These are phyloP conservation scores for Gopherus flavomarginatus DNA, from an alignment of 2,113 vertebrate genomes.

Conservation along the genomic window DNA sequence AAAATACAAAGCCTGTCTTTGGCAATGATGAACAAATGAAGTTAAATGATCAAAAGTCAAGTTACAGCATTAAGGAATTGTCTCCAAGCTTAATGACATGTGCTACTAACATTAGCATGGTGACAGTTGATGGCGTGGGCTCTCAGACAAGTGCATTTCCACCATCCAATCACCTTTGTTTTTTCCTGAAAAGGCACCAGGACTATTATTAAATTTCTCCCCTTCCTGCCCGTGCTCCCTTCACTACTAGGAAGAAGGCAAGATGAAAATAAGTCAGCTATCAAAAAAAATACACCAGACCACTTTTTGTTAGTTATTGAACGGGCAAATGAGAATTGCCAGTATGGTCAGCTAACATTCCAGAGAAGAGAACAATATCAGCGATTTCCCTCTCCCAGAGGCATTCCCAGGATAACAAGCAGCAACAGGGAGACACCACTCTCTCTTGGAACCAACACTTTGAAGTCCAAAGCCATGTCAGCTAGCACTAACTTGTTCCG, in stretches of 20 bases:
- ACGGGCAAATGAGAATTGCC: neutral
- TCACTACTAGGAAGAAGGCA: neutral
- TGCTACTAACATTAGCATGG: neutral
- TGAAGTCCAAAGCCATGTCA: constrained; percentile 18
- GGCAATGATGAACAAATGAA: neutral
- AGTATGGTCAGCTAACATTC: constrained; percentile 29
- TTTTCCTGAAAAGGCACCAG: neutral
- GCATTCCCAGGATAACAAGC: neutral
- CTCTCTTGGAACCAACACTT: constrained; percentile 31
- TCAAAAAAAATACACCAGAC: neutral
- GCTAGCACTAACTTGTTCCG: neutral
- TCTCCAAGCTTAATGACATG: neutral
- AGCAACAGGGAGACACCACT: neutral
- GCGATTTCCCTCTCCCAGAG: constrained; percentile 34
- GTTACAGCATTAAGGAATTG: neutral
- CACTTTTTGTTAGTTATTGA: constrained; percentile 29
- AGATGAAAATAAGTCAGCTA: neutral
- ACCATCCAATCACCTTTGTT: neutral
- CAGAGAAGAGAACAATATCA: constrained; percentile 24
- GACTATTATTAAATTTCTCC: neutral
- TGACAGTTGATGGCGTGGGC: neutral
- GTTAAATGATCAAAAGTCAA: neutral
- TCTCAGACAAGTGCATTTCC: neutral
- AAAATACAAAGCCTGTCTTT: neutral
- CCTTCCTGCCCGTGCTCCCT: neutral